Evolutionary conservation across 2,113 vertebrate species (phyloP), one percentile per base, ranked within the genome.

Genomic region (Anoplopoma fimbria): DNA sequence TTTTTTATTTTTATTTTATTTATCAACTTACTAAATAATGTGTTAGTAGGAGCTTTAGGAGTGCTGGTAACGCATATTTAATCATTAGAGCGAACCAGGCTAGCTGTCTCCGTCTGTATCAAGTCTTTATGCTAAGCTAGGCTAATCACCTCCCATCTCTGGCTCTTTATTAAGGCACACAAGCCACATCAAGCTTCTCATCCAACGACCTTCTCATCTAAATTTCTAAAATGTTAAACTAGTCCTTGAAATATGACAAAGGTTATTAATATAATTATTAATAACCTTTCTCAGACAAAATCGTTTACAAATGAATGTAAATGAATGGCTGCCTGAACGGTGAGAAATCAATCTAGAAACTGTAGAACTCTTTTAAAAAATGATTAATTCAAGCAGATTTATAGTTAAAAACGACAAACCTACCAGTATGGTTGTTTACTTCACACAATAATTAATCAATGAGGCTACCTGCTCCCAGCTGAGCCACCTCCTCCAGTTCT

Each of bases 401-500:
- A 36, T 25, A 42, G 14, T 25, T 42, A 40, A 4, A 49, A 55
- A 42, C 19, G 6, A 40, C 5, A 33, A 82, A 63, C 34, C 9
- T 29, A 64, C 13, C 19, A 31, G 13, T 12, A 21, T 38, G 19
- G 17, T n/a, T 3, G 0, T 55, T 53, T 72, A 13, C 29, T 47
- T 55, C 23, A 15, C 17, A 33, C 10, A 34, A 33, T 65, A 42
- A 72, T 45, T 9, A 14, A 82, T 58, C 29, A n/a, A 38, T 19
- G 27, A 94, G 88, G 2, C n/a, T 90, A 99, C 97, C 96, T 90
- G 97, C 91, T 92, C 97, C 98, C 51, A 97, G 94, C 85, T 97
- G 97, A 87, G 97, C 96, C 88, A 97, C 90, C 88, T 97, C 96
- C 94, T 98, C 97, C 75, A 99, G 96, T n/a, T 97, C 96, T 82